Percentiles rank a stretch among this genome's conserved stretches.
These are phyloP conservation scores for Cephus pygmeus DNA, from an alignment of 2,888 invertebrate genomes.

Conservation along the genomic window DNA sequence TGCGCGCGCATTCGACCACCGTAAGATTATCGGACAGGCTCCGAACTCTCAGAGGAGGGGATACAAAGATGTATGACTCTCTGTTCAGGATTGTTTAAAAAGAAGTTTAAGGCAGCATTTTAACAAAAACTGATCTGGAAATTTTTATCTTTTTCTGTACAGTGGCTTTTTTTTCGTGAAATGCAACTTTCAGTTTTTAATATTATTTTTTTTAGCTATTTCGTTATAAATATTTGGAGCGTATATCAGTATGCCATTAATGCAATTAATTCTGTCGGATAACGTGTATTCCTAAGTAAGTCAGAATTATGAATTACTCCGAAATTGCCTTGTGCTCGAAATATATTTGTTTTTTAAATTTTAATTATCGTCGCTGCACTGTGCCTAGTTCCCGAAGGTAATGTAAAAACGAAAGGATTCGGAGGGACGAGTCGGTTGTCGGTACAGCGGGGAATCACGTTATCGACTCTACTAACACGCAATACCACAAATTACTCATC, in stretches of 20 bases:
- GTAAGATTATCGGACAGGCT: neutral
- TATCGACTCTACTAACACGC: slow-evolving; percentile 27
- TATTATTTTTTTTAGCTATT: neutral
- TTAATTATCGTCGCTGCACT: neutral
- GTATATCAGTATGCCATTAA: neutral
- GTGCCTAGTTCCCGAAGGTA: neutral
- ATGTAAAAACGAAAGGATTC: neutral
- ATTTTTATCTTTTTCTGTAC: neutral
- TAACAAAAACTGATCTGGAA: neutral
- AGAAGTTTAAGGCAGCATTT: neutral
- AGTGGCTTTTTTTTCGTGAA: neutral
- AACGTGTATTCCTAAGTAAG: neutral
- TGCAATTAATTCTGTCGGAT: neutral
- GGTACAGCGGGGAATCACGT: slow-evolving; percentile 29
- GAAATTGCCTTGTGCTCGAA: neutral
- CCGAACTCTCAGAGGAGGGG: too few relatives aligned
- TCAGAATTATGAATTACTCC: neutral
- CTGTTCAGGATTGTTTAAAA: neutral
- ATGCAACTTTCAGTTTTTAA: neutral
- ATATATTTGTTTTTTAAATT: neutral
- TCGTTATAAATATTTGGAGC: neutral
- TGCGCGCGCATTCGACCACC: slow-evolving; percentile 52
- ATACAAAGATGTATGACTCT: neutral
- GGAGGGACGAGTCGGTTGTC: neutral
- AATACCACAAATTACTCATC: slow-evolving; percentile 34